Evolutionary conservation across 2,888 invertebrate genomes (phyloP).

Genomic region (Andricus quercusramuli): DNA sequence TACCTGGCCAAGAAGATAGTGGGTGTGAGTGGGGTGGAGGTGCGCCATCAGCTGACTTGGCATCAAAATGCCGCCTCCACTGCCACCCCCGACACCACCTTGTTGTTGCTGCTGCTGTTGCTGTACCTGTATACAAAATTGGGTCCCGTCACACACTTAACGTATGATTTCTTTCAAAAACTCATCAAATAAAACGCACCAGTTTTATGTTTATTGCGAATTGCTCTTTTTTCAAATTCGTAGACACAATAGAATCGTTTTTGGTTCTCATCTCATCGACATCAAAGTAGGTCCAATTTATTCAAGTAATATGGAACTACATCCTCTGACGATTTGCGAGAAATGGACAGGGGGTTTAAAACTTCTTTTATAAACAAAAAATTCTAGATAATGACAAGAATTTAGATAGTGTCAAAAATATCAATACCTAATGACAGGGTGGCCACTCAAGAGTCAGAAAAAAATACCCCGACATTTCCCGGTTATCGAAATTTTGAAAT

Average conservation of each 20-base stretch:
- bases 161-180: not conserved
- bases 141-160: constrained; percentile 7
- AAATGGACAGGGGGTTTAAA: no score
- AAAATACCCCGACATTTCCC: no score
- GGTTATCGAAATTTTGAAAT: no score
- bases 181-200: not conserved
- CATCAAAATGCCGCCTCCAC: constrained; percentile 75
- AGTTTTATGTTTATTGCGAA: not conserved
- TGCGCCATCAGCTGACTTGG: constrained; percentile 82
- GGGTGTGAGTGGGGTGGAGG: constrained; percentile 79
- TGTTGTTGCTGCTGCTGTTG: constrained; percentile 69
- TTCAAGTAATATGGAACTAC: no score
- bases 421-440: no score
- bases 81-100: constrained; percentile 64
- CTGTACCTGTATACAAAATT: constrained; percentile 57
- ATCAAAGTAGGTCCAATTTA: no score
- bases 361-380: no score
- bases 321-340: no score
- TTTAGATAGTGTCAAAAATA: no score
- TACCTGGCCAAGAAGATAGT: constrained; percentile 72
- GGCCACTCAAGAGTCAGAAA: no score
- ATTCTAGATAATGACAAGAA: no score
- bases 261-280: not conserved
- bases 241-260: not conserved
- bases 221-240: not conserved